Evolutionary conservation across 2,113 vertebrate genomes (phyloP), one percentile per base, ranked within the genome.

Genomic region (Caranx ignobilis): DNA sequence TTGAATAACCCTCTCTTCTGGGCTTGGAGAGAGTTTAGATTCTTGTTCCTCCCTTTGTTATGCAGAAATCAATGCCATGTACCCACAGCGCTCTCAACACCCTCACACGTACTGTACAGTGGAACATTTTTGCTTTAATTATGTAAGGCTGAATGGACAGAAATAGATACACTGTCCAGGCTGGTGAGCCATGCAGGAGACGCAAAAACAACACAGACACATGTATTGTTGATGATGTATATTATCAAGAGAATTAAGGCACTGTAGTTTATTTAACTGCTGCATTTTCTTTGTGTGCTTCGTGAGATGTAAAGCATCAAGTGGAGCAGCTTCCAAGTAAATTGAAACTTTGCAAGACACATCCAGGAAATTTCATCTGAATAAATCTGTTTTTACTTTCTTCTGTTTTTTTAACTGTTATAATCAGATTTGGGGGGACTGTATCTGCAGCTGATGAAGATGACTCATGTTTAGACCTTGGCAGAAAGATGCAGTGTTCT

Each of bases 111-210:
- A 56, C 75, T 69, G 71, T 67, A 15, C 70, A 75, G 66, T 52
- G 74, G 71, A 77, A 85, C 79, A 72, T 77, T 88, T 91, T 79
- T 59, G 75, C 71, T 88, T 88, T 89, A 89, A 80, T 89, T 88
- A 86, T 89, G 79, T 94, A 92, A 94, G 81, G 15, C 79, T 79
- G 61, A 79, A 81, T 67, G 59, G 69, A 89, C 89, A 84, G 83
- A 90, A 91, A 90, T 88, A 91, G 67, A 84, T 75, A 35, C 73
- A 56, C 12, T 15, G 65, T 87, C 72, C 77, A 69, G 62, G 72
- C 78, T 52, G 73, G 81, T 52, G 80, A 76, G 80, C 69, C 72
- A 59, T 77, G 66, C 76, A 72, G 64, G 71, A 86, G 69, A 87
- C 71, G 68, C 71, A 45, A 56, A 79, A 71, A 85, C 68, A 70